These are phyloP conservation scores for Orius insidiosus DNA, from an alignment of 1,140 invertebrate genomes.

Conservation along the genomic window DNA sequence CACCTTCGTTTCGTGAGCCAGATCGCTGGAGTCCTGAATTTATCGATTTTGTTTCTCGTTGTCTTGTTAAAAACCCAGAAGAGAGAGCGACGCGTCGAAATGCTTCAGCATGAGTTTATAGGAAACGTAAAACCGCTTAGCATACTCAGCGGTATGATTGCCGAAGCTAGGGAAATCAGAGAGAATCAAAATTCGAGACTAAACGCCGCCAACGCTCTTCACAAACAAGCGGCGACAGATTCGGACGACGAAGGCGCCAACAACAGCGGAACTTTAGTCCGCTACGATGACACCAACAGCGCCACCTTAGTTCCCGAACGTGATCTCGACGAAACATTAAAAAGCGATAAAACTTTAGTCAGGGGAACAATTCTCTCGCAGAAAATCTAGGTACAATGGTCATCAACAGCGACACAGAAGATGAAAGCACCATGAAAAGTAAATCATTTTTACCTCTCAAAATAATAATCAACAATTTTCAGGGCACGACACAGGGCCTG, in stretches of 20 bases:
- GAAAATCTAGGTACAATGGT: conserved; percentile 83
- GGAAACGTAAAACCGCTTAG: conserved; percentile 70
- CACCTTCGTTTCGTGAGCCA: conserved; percentile 90
- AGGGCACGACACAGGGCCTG: conserved; percentile 70
- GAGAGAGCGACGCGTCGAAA: conserved; percentile 84
- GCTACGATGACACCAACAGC: conserved; percentile 27
- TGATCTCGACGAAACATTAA: conserved; percentile 17
- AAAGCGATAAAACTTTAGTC: conserved; percentile 25
- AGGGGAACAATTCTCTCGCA: conserved; percentile 31
- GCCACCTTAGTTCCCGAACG: conserved; percentile 30
- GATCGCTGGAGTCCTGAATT: conserved; percentile 93
- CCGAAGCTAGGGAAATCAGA: conserved; percentile 79
- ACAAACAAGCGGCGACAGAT: conserved; percentile 25
- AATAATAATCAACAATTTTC: conserved; percentile 19
- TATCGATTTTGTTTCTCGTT: conserved; percentile 93
- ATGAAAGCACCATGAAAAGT: conserved; percentile 83
- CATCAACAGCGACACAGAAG: conserved; percentile 75
- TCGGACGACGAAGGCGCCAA: conserved; percentile 33
- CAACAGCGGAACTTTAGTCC: conserved; percentile 35
- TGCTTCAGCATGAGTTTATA: conserved; percentile 86
- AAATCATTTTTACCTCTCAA: conserved; percentile 19
- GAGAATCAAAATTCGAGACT: conserved; percentile 48
- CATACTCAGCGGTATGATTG: conserved; percentile 77
- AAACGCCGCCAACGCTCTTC: conserved; percentile 18
- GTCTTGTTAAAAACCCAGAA: conserved; percentile 85